Evolutionary conservation across 2,888 invertebrate species (phyloP).

Genomic region (Lepas anatifera): DNA sequence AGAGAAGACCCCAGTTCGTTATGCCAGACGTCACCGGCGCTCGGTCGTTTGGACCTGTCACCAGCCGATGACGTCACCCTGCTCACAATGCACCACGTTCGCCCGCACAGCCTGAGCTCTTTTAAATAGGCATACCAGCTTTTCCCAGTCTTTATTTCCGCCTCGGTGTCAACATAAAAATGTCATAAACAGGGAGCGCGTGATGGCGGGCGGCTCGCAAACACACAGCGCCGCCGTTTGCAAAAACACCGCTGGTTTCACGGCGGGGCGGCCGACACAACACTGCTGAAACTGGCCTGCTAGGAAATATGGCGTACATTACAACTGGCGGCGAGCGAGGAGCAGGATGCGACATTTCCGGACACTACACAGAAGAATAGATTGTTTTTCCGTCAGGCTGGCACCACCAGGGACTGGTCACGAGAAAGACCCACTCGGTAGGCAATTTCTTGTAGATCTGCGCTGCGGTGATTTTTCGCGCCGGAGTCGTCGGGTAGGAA

Average conservation of each 20-base stretch:
- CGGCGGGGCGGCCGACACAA: no score
- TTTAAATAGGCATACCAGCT: background rate
- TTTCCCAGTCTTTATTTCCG: background rate
- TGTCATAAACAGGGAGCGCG: background rate
- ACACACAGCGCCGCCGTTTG: background rate
- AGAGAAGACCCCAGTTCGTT: no score
- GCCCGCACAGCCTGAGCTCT: no score
- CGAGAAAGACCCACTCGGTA: no score
- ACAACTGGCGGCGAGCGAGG: background rate
- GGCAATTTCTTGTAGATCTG: no score
- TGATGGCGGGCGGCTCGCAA: background rate
- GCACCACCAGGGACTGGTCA: no score
- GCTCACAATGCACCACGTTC: background rate
- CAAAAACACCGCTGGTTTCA: no score
- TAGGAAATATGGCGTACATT: background rate
- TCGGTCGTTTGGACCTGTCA: background rate
- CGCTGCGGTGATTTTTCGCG: background rate
- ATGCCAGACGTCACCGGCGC: no score
- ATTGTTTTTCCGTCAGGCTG: no score
- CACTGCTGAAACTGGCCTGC: no score
- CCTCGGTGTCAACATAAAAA: background rate
- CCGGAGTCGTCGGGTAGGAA: background rate
- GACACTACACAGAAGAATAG: no score
- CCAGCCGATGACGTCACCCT: background rate
- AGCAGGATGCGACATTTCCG: no score